Conservation (phyloP, 2,888 invertebrate genomes). For the Elaeidobius kamerunicus region DNA sequence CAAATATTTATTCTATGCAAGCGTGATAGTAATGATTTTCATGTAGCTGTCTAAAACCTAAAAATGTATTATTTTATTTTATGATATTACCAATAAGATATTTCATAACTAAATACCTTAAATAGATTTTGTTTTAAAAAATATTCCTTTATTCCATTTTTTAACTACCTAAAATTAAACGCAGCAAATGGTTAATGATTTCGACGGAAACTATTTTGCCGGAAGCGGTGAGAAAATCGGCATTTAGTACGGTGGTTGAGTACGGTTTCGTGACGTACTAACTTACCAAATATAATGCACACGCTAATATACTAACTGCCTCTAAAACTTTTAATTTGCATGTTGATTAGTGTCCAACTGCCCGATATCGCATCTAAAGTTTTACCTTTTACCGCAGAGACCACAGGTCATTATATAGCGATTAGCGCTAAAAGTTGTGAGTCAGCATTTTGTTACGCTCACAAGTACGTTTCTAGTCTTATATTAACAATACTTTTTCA, state of each 20-base stretch:
- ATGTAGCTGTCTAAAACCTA: too few relatives aligned
- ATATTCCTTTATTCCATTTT: too few relatives aligned
- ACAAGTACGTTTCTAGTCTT: too few relatives aligned
- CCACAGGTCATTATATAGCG: slow-evolving; percentile 4
- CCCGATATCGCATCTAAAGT: slow-evolving; percentile 4
- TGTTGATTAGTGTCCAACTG: slow-evolving; percentile 37
- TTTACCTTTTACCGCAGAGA: not conserved
- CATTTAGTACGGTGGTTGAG: slow-evolving; percentile 53
- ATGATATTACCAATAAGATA: too few relatives aligned
- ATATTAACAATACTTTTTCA: too few relatives aligned
- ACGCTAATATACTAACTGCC: slow-evolving; percentile 40
- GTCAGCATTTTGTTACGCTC: too few relatives aligned
- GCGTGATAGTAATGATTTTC: too few relatives aligned
- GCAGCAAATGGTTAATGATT: slow-evolving; percentile 47
- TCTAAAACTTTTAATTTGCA: slow-evolving; percentile 42
- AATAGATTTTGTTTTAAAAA: too few relatives aligned
- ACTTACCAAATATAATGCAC: slow-evolving; percentile 43
- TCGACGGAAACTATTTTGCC: slow-evolving; percentile 48
- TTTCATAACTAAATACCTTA: too few relatives aligned
- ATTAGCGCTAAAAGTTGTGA: slow-evolving; percentile 1
- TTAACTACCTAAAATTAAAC: too few relatives aligned
- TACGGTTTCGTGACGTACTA: slow-evolving; percentile 49
- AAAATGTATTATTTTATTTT: too few relatives aligned
- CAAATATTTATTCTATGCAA: too few relatives aligned
- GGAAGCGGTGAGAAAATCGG: slow-evolving; percentile 54